Base-by-base conservation (phyloP, 35 echinoderm and acorn worm genomes). In the Amphiura filiformis region DNA sequence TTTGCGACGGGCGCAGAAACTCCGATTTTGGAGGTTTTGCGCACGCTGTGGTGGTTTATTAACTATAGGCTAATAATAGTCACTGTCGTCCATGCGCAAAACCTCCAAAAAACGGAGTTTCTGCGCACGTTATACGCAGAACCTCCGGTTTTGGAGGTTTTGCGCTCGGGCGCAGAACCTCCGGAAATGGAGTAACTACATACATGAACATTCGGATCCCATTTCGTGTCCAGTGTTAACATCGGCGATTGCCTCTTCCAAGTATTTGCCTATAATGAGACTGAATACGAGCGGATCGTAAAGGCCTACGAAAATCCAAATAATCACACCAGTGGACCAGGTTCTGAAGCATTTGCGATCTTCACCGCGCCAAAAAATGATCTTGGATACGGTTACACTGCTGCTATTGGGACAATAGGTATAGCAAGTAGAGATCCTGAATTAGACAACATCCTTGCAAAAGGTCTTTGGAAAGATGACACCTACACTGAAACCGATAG, bases 361-460 rank as follows among this genome's bases (percentile, higher is more conserved):
- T 77, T 77, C 76, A 77, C 76, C 9, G 34, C 76, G 28, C 76
- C 76, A 12, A 77, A 77, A 77, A 77, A 30, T 77, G 76, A 77
- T 12, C n/a, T 35, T 77, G 76, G 76, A 28, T 77, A 77, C 28
- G 76, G 76, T n/a, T 77, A 13, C 34, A 77, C 76, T 13, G 76
- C 26, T 31, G 76, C 76, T 77, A n/a, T 35, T 77, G 76, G 76
- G 12, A 77, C 9, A 77, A 77, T 77, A 31, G 44, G 44, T 52
- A 77, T 77, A 9, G 28, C 26, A 77, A 77, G 76, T 77, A 9
- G 76, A 5, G 76, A 77, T 77, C 28, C 76, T 13, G 76, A 7
- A 9, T 31, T 77, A n/a, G 76, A 7, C n/a, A 12, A 77, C 5
- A 31, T n/a, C n/a, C 9, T 77, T 12, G 28, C 9, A 9, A 35